phyloP scores from a whole-genome alignment of 2,113 vertebrate species.

The Gnathonemus echidnorhynchus region DNA sequence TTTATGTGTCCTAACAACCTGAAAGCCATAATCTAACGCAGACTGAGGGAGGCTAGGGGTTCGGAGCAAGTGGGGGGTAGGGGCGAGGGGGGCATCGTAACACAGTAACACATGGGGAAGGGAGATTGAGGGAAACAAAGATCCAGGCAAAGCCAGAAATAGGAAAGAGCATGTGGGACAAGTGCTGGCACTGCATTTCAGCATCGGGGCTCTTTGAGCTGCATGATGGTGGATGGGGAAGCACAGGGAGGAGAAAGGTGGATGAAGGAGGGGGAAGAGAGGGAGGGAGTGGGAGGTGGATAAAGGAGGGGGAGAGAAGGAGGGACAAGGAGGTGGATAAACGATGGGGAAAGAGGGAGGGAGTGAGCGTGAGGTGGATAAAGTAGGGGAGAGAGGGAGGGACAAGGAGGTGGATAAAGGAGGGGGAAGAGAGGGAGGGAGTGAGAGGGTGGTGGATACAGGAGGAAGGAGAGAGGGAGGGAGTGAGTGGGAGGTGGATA shows the following conservation, averaged over 20 bases:
- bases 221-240: background rate
- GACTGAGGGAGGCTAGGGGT: background rate
- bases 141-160: background rate
- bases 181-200: background rate
- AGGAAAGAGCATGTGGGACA: background rate
- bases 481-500: background rate
- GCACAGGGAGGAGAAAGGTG: background rate
- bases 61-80: background rate
- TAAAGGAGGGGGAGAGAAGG: too few relatives aligned
- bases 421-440: background rate
- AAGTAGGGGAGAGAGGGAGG: background rate
- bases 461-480: background rate
- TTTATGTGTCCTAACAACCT: background rate
- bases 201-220: background rate
- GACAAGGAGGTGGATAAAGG: background rate
- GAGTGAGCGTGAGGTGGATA: background rate
- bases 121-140: background rate
- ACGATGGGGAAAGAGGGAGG: background rate
- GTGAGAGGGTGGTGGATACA: background rate
- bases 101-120: background rate
- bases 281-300: background rate
- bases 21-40: constrained; percentile 9
- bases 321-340: too few relatives aligned
- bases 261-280: background rate
- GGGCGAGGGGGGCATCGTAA: background rate